Conservation (phyloP, 23 tunicate species). For the Aplidium turbinatum region DNA sequence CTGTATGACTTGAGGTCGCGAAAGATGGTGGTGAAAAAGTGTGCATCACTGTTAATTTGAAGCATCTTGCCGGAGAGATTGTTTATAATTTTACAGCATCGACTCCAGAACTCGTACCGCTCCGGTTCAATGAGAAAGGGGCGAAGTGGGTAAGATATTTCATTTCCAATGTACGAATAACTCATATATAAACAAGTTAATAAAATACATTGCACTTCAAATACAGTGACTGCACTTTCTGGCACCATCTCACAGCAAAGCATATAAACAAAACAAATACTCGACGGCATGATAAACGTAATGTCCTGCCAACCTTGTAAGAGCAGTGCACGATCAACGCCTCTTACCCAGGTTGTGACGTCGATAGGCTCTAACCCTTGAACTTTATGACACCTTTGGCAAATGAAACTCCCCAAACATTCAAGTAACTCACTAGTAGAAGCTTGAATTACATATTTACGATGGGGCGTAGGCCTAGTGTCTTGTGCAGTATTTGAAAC, state of each 20-base stretch:
- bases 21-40: slow-evolving; percentile 84
- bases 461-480: slow-evolving; percentile 25
- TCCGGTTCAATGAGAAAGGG: slow-evolving; percentile 87
- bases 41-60: slow-evolving; percentile 93
- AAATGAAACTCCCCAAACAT: slow-evolving; percentile 78
- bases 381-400: slow-evolving; percentile 58
- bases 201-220: slow-evolving; percentile 70
- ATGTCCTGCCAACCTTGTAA: slow-evolving; percentile 97
- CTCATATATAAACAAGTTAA: slow-evolving; percentile 88
- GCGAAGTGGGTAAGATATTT: slow-evolving; percentile 95
- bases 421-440: slow-evolving; percentile 86
- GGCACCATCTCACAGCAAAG: slow-evolving; percentile 86
- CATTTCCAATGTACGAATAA: slow-evolving; percentile 98
- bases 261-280: slow-evolving; percentile 90
- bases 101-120: slow-evolving; percentile 77
- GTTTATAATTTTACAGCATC: slow-evolving; percentile 88
- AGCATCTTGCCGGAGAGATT: slow-evolving; percentile 89
- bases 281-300: slow-evolving; percentile 90
- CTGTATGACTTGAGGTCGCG: slow-evolving; percentile 80
- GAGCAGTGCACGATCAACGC: slow-evolving; percentile 83
- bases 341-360: slow-evolving; percentile 72
- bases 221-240: slow-evolving; percentile 44
- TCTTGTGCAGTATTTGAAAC: neutral
- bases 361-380: slow-evolving; percentile 71
- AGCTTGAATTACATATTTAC: slow-evolving; percentile 93